These are phyloP conservation scores for Acleris sparsana DNA, from an alignment of 2,888 invertebrate species.

Conservation along the genomic window DNA sequence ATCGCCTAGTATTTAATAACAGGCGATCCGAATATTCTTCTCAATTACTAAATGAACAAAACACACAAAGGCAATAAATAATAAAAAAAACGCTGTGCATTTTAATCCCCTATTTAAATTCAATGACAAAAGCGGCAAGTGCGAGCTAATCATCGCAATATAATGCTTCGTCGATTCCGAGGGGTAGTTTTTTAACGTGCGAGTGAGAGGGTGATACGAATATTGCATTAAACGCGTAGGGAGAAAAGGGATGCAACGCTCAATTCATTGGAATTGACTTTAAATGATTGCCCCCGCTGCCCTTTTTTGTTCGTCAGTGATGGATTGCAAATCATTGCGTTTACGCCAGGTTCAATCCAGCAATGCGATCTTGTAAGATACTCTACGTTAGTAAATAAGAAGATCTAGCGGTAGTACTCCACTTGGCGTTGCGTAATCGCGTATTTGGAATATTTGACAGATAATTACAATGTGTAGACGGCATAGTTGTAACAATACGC, in stretches of 20 bases:
- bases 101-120: slow-evolving; percentile 83
- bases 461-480: no score
- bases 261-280: slow-evolving; percentile 80
- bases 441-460: no score
- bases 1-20: no score
- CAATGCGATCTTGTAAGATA: slow-evolving; percentile 37
- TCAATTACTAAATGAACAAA: slow-evolving; percentile 75
- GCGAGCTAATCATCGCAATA: slow-evolving; percentile 82
- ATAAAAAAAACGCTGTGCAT: slow-evolving; percentile 74
- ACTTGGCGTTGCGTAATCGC: no score
- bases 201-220: slow-evolving; percentile 50
- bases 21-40: not conserved
- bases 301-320: slow-evolving; percentile 75
- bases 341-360: slow-evolving; percentile 52
- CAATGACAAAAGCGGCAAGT: slow-evolving; percentile 78
- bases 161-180: slow-evolving; percentile 73
- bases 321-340: slow-evolving; percentile 76
- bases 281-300: slow-evolving; percentile 74
- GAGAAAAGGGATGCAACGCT: slow-evolving; percentile 51
- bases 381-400: slow-evolving; percentile 36
- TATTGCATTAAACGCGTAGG: slow-evolving; percentile 42
- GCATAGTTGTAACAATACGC: no score
- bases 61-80: slow-evolving; percentile 77
- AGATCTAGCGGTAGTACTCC: no score
- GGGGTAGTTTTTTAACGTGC: slow-evolving; percentile 68